These are phyloP conservation scores for Arge pagana DNA, from an alignment of 2,888 invertebrate species.

Conservation along the genomic window DNA sequence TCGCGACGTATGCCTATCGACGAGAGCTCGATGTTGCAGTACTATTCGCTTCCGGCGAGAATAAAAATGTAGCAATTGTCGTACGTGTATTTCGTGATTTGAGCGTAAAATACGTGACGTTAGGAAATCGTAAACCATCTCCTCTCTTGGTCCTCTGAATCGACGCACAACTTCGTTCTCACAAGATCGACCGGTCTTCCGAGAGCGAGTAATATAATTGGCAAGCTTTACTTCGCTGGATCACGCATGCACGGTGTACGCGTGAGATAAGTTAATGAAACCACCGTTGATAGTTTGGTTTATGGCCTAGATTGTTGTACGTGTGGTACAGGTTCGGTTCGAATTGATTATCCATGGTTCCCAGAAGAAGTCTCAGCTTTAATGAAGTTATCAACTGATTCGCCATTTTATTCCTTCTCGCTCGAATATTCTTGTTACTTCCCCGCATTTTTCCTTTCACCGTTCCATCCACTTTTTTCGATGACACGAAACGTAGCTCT, in stretches of 20 bases:
- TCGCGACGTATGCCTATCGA: too few species aligned
- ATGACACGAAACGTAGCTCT: too few species aligned
- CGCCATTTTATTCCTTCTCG: constrained; percentile 43
- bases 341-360: constrained; percentile 16
- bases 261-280: constrained; percentile 54
- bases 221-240: constrained; percentile 43
- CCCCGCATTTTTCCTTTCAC: constrained; percentile 6
- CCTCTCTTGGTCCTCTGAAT: too few species aligned
- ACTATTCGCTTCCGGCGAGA: too few species aligned
- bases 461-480: not conserved
- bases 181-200: constrained; percentile 32
- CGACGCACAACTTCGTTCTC: too few species aligned
- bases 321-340: constrained; percentile 10
- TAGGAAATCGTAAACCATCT: too few species aligned
- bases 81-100: too few species aligned
- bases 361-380: constrained; percentile 32
- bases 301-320: constrained; percentile 46
- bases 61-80: too few species aligned
- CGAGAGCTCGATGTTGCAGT: too few species aligned
- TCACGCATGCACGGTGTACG: constrained; percentile 45
- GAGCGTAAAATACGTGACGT: too few species aligned
- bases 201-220: constrained; percentile 13
- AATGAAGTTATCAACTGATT: constrained; percentile 56
- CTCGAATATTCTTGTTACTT: constrained; percentile 21
- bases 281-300: constrained; percentile 48